Conservation (phyloP, 1,140 invertebrate species). For the Scaptomyza hsui region DNA sequence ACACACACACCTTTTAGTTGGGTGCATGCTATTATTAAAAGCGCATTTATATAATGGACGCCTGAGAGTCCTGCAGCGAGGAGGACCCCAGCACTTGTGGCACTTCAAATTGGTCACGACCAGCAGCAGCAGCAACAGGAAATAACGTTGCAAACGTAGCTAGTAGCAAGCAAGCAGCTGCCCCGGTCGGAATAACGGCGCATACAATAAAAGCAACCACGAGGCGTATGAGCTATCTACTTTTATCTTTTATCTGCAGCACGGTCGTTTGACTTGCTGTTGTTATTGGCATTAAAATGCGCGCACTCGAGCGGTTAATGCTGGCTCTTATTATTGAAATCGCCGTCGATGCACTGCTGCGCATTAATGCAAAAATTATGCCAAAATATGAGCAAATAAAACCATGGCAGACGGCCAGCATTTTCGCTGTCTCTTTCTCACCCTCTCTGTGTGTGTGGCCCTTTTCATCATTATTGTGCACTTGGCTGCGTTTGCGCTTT, state of each 20-base stretch:
- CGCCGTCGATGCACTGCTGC: background rate
- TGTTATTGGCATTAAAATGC: slow-evolving; percentile 29
- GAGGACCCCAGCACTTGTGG: slow-evolving; percentile 9
- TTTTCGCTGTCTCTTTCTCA: background rate
- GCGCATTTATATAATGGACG: slow-evolving; percentile 37
- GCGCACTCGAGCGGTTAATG: slow-evolving; percentile 30
- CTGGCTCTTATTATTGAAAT: slow-evolving; percentile 27
- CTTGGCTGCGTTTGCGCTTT: slow-evolving; percentile 45
- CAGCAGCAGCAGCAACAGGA: slow-evolving; percentile 22
- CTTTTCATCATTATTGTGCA: slow-evolving; percentile 38
- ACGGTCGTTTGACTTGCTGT: slow-evolving; percentile 12
- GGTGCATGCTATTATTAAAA: slow-evolving; percentile 32
- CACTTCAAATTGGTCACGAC: slow-evolving; percentile 40
- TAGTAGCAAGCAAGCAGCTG: slow-evolving; percentile 26
- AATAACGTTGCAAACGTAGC: slow-evolving; percentile 11
- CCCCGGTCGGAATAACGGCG: slow-evolving; percentile 16
- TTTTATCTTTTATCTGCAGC: slow-evolving; percentile 36
- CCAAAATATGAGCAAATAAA: slow-evolving; percentile 2
- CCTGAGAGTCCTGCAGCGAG: slow-evolving; percentile 1
- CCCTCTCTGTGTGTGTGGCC: slow-evolving; percentile 15
- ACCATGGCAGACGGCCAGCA: no score
- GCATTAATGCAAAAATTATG: slow-evolving; percentile 28
- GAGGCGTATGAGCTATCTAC: slow-evolving; percentile 41
- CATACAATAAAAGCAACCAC: background rate
- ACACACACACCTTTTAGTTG: background rate